Evolutionary conservation across 2,797 vertebrate species (phyloP).

Genomic region (Garrulus glandarius): DNA sequence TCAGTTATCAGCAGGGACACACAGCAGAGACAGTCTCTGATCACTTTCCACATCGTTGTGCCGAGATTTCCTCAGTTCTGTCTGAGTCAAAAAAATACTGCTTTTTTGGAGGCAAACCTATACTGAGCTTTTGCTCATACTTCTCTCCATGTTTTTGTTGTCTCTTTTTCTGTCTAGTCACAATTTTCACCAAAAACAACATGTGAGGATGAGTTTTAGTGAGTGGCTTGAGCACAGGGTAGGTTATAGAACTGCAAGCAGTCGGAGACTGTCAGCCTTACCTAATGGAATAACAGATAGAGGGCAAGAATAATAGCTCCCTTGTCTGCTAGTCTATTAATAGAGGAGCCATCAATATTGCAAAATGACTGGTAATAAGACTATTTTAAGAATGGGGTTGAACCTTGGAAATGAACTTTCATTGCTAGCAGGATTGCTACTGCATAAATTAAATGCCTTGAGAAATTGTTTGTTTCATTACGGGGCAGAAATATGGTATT

Average conservation of each 20-base stretch:
- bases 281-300: conserved; percentile 73
- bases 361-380: conserved; percentile 67
- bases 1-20: background rate
- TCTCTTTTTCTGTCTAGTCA: conserved; percentile 61
- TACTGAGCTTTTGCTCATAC: background rate
- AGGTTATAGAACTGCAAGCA: conserved; percentile 23
- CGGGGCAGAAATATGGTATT: background rate
- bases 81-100: conserved; percentile 29
- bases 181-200: conserved; percentile 61
- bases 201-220: conserved; percentile 29
- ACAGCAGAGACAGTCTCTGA: background rate
- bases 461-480: conserved; percentile 43
- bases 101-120: conserved; percentile 36
- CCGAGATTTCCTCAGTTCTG: conserved; percentile 29
- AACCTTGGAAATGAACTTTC: conserved; percentile 60
- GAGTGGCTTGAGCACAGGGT: conserved; percentile 28
- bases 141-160: conserved; percentile 30
- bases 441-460: conserved; percentile 39
- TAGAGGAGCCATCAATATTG: conserved; percentile 69
- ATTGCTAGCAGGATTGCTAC: conserved; percentile 3
- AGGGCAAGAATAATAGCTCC: conserved; percentile 59
- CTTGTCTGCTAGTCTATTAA: conserved; percentile 71
- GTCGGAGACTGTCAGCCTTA: conserved; percentile 45
- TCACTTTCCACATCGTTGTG: conserved; percentile 22
- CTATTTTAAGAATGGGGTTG: conserved; percentile 53